These are phyloP conservation scores for Lampris megalopsis DNA, from an alignment of 2,113 vertebrate species.

Conservation along the genomic window DNA sequence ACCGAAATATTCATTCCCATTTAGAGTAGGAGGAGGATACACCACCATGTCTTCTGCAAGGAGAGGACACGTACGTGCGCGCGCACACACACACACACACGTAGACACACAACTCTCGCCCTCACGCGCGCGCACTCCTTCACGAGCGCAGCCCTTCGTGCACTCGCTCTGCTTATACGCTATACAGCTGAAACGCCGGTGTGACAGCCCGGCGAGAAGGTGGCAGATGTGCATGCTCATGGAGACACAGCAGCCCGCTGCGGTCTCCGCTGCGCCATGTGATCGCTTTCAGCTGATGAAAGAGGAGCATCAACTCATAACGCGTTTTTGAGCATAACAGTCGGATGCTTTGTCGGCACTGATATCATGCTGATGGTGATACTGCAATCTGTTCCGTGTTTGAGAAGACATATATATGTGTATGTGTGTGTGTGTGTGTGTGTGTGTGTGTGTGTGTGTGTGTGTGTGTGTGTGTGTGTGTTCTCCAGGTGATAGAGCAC, in stretches of 20 bases:
- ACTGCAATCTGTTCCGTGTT: slow-evolving; percentile 58
- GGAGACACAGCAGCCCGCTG: slow-evolving; percentile 47
- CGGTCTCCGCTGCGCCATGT: slow-evolving; percentile 52
- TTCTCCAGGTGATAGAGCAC: slow-evolving; percentile 23
- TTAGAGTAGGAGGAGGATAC: slow-evolving; percentile 36
- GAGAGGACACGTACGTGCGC: background rate
- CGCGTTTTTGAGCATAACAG: slow-evolving; percentile 63
- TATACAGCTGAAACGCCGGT: background rate
- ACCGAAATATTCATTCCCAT: slow-evolving; percentile 47
- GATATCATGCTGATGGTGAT: slow-evolving; percentile 69
- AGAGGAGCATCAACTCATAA: slow-evolving; percentile 52
- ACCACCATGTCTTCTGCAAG: slow-evolving; percentile 52
- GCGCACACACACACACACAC: background rate
- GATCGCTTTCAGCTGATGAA: slow-evolving; percentile 69
- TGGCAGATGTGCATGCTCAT: slow-evolving; percentile 31
- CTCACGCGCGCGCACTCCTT: background rate
- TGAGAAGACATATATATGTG: background rate
- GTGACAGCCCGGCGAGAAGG: background rate
- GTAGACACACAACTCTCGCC: background rate
- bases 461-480: background rate
- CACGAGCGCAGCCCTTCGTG: background rate
- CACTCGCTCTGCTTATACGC: background rate
- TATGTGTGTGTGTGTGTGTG: no score
- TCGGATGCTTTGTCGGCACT: slow-evolving; percentile 62
- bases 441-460: no score